These are phyloP conservation scores for Lasioglossum figueresi DNA, from an alignment of 2,888 invertebrate species.

Conservation along the genomic window DNA sequence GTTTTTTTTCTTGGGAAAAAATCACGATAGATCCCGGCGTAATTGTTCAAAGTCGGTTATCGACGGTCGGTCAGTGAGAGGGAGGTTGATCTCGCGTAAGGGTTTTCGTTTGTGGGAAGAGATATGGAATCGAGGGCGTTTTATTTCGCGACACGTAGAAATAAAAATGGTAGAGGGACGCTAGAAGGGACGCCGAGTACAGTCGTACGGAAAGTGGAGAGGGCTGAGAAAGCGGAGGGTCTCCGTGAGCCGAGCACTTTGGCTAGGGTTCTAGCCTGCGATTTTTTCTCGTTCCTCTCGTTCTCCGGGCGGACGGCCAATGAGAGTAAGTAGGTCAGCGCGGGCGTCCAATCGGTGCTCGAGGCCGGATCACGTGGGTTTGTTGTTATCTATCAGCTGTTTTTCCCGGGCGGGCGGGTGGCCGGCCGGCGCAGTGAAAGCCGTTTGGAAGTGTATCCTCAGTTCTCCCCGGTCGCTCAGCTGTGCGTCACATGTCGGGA, in stretches of 20 bases:
- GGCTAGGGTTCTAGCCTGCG: slow-evolving; percentile 69
- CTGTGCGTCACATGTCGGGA: slow-evolving; percentile 80
- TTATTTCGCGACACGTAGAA: background rate
- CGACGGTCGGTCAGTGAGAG: background rate
- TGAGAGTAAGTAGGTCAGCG: slow-evolving; percentile 86
- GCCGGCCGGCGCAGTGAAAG: slow-evolving; percentile 83
- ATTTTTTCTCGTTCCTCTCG: slow-evolving; percentile 73
- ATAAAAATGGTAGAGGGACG: slow-evolving; percentile 28
- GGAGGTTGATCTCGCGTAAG: background rate
- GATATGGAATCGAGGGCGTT: background rate
- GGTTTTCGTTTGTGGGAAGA: background rate
- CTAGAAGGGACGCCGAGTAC: slow-evolving; percentile 62
- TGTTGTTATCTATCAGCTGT: slow-evolving; percentile 90
- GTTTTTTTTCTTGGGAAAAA: background rate
- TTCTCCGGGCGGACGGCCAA: slow-evolving; percentile 81
- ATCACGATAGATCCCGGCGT: background rate
- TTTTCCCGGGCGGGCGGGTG: slow-evolving; percentile 81
- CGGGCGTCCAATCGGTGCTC: slow-evolving; percentile 83
- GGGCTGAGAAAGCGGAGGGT: slow-evolving; percentile 66
- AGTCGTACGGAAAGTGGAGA: slow-evolving; percentile 49
- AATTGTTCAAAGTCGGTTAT: background rate
- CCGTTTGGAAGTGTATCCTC: slow-evolving; percentile 75
- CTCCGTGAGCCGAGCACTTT: slow-evolving; percentile 65
- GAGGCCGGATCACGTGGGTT: slow-evolving; percentile 86
- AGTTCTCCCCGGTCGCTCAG: slow-evolving; percentile 82